Evolutionary conservation across 2,113 vertebrate species (phyloP).

Genomic region (Barbus barbus): DNA sequence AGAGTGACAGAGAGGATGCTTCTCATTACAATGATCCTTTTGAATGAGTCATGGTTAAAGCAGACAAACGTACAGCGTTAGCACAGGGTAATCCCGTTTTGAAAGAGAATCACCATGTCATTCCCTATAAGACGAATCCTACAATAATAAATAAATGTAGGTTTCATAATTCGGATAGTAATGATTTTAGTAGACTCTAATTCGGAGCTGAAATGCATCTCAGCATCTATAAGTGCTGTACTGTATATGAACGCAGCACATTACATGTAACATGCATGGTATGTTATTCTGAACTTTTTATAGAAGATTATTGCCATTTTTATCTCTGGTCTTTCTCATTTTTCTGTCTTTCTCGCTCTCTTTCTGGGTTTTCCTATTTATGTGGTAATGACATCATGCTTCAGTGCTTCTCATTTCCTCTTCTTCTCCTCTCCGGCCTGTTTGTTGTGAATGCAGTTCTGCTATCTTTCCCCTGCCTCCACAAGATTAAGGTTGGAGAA

Average conservation of each 20-base stretch:
- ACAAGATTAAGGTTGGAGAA: conserved; percentile 57
- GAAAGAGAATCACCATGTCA: not conserved
- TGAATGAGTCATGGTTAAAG: conserved; percentile 14
- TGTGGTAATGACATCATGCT: conserved; percentile 65
- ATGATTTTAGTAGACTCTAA: no score
- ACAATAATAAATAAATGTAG: not conserved
- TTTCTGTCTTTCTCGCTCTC: conserved; percentile 5
- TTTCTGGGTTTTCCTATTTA: conserved; percentile 58
- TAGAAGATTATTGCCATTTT: not conserved
- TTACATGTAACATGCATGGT: not conserved
- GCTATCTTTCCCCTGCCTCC: conserved; percentile 56
- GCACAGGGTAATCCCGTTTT: not conserved
- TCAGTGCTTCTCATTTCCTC: conserved; percentile 59
- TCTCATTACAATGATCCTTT: conserved; percentile 17
- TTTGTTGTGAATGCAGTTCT: conserved; percentile 61
- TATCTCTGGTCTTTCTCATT: conserved; percentile 14
- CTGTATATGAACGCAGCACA: not conserved
- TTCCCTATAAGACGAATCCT: not conserved
- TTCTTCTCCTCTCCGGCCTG: conserved; percentile 45
- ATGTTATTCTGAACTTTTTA: not conserved
- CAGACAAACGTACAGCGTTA: not conserved
- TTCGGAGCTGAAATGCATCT: not conserved
- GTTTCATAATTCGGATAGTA: not conserved
- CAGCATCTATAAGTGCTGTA: no score
- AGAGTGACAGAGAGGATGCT: conserved; percentile 24